Base-by-base conservation (phyloP, 2,888 invertebrate genomes). In the Brachylomia viminalis region DNA sequence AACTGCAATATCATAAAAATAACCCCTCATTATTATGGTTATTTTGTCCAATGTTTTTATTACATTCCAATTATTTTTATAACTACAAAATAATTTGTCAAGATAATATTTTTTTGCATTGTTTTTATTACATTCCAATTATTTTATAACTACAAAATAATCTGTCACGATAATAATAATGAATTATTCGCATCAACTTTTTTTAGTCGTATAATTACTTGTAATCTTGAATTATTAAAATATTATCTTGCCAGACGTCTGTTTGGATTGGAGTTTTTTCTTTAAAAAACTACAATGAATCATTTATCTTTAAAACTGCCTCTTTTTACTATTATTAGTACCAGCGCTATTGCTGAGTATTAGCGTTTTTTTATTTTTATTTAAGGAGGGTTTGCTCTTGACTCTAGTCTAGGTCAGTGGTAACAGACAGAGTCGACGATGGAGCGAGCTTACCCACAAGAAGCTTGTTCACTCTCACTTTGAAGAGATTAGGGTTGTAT, bases 101-200 rank as follows among this genome's bases (percentile, higher is more conserved):
- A 59, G 13, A 75, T n/a, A 45, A 23, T 38, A 52, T 13, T 59
- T 76, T 77, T 56, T 58, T 17, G 5, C 0, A 3, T 17, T 61
- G 33, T 42, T 77, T 62, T 62, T 54, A 20, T 38, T 33, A 20
- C 3, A 30, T 30, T 42, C 1, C 23, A 2, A 27, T 59, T 20
- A 52, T 45, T 45, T 45, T 23, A 38, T 38, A 61, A 72, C 13
- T 52, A 58, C 0, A 45, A 17, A 49, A n/a, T 42, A 42, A 66
- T 47, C 20, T 47, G 27, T 54, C 75, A 61, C 54, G 13, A 75
- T n/a, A 45, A 23, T 73, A 30, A 74, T 54, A 17, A 58, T 23
- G 42, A 47, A 72, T 23, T 58, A 54, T 52, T 6, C 15, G 23
- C 49, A 30, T 56, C 27, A 15, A 45, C 1, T 78, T 78, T 82